Conservation (phyloP, 2,113 vertebrate genomes). For the Bufo gargarizans region DNA sequence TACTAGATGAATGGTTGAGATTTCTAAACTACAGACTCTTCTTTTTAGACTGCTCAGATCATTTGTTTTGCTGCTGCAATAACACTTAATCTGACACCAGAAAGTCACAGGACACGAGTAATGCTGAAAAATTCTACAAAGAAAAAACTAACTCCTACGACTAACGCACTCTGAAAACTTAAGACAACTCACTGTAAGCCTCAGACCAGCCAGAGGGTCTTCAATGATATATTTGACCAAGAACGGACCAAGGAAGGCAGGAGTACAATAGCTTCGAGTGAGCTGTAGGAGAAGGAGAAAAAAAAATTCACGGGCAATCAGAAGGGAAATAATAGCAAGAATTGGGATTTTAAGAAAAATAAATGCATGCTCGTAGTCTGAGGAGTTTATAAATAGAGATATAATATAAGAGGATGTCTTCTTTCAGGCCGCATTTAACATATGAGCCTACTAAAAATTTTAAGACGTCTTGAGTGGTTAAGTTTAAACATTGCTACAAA, state of each 20-base stretch:
- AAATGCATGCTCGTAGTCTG: neutral
- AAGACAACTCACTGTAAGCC: neutral
- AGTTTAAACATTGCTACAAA: conserved; percentile 52
- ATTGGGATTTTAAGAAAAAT: neutral
- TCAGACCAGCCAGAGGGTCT: neutral
- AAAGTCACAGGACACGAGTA: neutral
- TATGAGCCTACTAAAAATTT: conserved; percentile 63
- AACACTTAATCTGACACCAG: conserved; percentile 15
- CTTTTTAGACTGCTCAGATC: neutral
- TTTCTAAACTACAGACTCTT: neutral
- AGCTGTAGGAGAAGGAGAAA: neutral
- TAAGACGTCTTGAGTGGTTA: conserved; percentile 65
- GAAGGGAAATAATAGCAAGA: neutral
- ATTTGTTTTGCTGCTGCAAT: neutral
- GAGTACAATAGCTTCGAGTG: neutral
- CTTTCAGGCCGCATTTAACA: conserved; percentile 19
- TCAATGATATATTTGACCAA: conserved; percentile 8
- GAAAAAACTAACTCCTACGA: conserved; percentile 17
- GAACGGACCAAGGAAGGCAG: neutral
- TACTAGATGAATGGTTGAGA: neutral
- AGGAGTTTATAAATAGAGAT: conserved; percentile 32
- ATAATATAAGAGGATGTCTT: conserved; percentile 26
- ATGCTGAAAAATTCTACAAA: neutral
- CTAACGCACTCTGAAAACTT: neutral
- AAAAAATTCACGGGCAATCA: neutral